These are phyloP conservation scores for Drosophila tani DNA, from an alignment of 1,140 invertebrate species.

Conservation along the genomic window DNA sequence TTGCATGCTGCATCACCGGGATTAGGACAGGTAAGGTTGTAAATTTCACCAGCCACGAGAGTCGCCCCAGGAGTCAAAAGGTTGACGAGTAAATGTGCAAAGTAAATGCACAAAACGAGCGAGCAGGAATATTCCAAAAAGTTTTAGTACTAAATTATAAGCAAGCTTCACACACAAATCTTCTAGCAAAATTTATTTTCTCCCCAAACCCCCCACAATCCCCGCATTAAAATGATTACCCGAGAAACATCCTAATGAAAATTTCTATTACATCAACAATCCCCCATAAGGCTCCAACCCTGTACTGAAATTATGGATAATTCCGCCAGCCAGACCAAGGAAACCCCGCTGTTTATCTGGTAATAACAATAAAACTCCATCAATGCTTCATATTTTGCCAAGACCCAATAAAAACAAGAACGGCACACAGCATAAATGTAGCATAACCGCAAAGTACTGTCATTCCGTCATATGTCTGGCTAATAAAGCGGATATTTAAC, in stretches of 20 bases:
- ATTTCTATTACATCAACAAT: slow-evolving; percentile 5
- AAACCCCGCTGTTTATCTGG: slow-evolving; percentile 31
- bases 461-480: slow-evolving; percentile 42
- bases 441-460: slow-evolving; percentile 45
- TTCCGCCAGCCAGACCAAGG: slow-evolving; percentile 8
- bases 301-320: slow-evolving; percentile 32
- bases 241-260: slow-evolving; percentile 20
- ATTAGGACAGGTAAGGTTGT: slow-evolving; percentile 54
- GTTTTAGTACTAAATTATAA: slow-evolving; percentile 10
- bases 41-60: slow-evolving; percentile 41
- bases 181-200: neutral
- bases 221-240: slow-evolving; percentile 3
- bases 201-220: neutral
- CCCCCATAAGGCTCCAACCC: neutral
- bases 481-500: slow-evolving; percentile 34
- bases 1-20: slow-evolving; percentile 41
- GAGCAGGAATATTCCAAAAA: neutral
- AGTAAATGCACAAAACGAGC: slow-evolving; percentile 4
- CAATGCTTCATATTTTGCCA: slow-evolving; percentile 33
- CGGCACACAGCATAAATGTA: slow-evolving; percentile 31
- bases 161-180: slow-evolving; percentile 1
- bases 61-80: slow-evolving; percentile 39
- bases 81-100: slow-evolving; percentile 31
- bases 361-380: slow-evolving; percentile 45
- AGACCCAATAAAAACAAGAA: slow-evolving; percentile 26